Base-by-base conservation (phyloP, 1,140 invertebrate genomes). In the Papilio helenus region DNA sequence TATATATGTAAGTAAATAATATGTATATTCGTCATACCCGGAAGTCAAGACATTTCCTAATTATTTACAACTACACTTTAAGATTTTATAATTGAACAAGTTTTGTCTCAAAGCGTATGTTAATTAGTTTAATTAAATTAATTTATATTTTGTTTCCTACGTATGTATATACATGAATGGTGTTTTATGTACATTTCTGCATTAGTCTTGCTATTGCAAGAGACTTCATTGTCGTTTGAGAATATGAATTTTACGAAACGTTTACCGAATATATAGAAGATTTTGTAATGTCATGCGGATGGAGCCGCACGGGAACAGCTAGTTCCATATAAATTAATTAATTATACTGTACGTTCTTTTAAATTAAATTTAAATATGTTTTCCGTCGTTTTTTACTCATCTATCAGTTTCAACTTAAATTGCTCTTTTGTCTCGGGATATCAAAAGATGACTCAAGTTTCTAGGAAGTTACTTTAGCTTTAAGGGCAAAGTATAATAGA, bases 371-470 rank as follows among this genome's bases (percentile, higher is more conserved):
- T 4, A n/a, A 55, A 55, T n/a, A 55, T 55, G 7, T n/a, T n/a
- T n/a, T 55, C 51, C 51, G 16, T 49, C 4, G 4, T 55, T 12
- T 61, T 61, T 61, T 61, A 61, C 10, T 61, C 23, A 20, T 26
- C 23, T 23, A 61, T 10, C 23, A 61, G 4, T 29, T 61, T 61
- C 23, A 61, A 26, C 58, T 23, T 61, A 61, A 61, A 16, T 61
- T 5, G 58, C 23, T 61, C 20, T 61, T 61, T 61, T 61, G 58
- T 61, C 58, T 34, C 61, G 18, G 34, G 26, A 68, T 29, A 68
- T 68, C 74, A 76, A 76, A 61, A 26, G n/a, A 55, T 77, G 76
- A 77, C n/a, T 77, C 76, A 77, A 65, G 58, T n/a, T 77, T 77
- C 76, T 29, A 77, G 76, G 39, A 77, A 77, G 42, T 61, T 61